Conservation (phyloP, 2,797 vertebrate species). For the Anisognathus igniventris region DNA sequence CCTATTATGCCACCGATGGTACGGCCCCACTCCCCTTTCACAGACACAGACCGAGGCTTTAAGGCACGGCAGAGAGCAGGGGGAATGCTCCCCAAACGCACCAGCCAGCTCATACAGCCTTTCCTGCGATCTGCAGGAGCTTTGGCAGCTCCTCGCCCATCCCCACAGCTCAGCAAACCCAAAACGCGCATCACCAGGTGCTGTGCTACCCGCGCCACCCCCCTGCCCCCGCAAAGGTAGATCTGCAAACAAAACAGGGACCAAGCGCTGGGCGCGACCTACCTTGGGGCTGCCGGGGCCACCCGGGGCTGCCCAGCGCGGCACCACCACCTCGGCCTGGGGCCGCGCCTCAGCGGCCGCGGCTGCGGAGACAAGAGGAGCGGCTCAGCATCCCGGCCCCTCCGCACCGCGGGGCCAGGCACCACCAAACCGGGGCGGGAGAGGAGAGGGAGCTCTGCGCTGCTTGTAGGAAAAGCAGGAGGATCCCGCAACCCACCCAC, state of each 20-base stretch:
- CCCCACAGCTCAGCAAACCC: background rate
- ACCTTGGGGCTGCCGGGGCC: background rate
- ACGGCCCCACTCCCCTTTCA: fast-evolving
- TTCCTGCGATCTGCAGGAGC: background rate
- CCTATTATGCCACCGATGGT: fast-evolving
- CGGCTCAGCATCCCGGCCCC: background rate
- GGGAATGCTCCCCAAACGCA: fast-evolving
- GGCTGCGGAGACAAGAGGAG: background rate
- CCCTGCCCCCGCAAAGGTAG: background rate
- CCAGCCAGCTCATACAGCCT: background rate
- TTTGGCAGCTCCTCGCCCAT: background rate
- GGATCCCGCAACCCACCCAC: fast-evolving
- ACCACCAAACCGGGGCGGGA: background rate
- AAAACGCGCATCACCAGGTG: fast-evolving
- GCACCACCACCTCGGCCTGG: constrained; percentile 31
- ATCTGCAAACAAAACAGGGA: fast-evolving
- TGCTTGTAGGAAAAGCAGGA: background rate
- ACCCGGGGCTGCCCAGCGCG: background rate
- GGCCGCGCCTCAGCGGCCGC: background rate
- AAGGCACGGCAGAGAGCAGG: fast-evolving
- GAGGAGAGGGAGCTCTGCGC: background rate
- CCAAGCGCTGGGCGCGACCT: background rate
- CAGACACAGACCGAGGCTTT: fast-evolving
- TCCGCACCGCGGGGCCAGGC: fast-evolving
- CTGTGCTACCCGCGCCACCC: background rate